Evolutionary conservation across 2,113 vertebrate genomes (phyloP).

Genomic region (Phalacrocorax carbo): DNA sequence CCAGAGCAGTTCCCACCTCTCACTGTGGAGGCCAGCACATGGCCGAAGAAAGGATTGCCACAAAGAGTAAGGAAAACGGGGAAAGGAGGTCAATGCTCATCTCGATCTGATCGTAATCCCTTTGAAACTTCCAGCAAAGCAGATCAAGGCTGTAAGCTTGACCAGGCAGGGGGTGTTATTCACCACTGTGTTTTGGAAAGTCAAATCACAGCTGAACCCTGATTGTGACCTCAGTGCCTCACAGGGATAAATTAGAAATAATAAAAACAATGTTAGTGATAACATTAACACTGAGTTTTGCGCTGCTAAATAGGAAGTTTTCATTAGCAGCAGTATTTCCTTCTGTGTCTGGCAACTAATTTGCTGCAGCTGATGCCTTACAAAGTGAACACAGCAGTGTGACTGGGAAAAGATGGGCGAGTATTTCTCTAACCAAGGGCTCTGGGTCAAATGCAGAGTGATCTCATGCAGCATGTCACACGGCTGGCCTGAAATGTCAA

Average conservation of each 20-base stretch:
- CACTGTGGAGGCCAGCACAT: not conserved
- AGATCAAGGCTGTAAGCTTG: not conserved
- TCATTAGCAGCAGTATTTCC: not conserved
- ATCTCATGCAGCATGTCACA: not conserved
- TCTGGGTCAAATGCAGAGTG: not conserved
- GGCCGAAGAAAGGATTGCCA: not conserved
- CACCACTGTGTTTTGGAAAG: not conserved
- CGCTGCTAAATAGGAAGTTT: not conserved
- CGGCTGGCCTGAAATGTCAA: not conserved
- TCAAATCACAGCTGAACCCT: not conserved
- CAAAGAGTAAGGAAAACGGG: not conserved
- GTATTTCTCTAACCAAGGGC: not conserved
- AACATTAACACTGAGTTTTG: not conserved
- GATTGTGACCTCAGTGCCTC: not conserved
- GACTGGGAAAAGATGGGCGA: not conserved
- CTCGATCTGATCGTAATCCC: fast-evolving
- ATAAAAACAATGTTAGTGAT: not conserved
- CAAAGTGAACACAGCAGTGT: not conserved
- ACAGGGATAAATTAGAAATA: not conserved
- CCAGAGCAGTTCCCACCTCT: not conserved
- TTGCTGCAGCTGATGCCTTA: not conserved
- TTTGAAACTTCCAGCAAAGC: not conserved
- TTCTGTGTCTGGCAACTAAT: not conserved
- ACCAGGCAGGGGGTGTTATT: not conserved
- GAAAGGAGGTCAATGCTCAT: not conserved